Base-by-base conservation (phyloP, 2,888 invertebrate species). In the Thysanoteuthis rhombus region DNA sequence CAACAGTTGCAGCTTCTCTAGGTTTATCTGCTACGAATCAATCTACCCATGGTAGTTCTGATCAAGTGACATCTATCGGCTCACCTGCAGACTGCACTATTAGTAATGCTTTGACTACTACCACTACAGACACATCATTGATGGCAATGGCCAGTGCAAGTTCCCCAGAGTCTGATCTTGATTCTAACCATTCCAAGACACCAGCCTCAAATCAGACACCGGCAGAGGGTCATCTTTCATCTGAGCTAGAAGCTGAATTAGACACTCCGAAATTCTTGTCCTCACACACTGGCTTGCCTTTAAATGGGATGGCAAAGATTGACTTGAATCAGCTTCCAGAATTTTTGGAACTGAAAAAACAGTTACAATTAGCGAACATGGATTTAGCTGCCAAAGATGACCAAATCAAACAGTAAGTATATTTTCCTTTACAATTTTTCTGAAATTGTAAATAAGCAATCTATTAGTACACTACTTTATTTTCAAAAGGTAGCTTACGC, bases 171-270 rank as follows among this genome's bases (percentile, higher is more conserved):
- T 75, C 75, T 36, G 75, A 36, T 36, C n/a, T 75, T 75, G 75
- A 75, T n/a, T 75, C n/a, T 36, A 36, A 75, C 75, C 75, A 75
- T 75, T 75, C 75, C 75, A 75, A 75, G 19, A 75, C 92, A 92
- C 42, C 92, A 40, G 32, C 45, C 45, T n/a, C 92, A 25, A 45
- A 32, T 32, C 40, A 92, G 40, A 92, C 92, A n/a, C 40, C 42
- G 32, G 28, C 12, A 25, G 96, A 96, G 93, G 96, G 96, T 94
- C 96, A 96, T 45, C 94, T 96, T 8, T 93, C 96, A 92, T 95
- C 95, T 47, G 96, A 96, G 93, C 94, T 96, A 52, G 96, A 96
- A 94, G 95, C 95, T 92, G 95, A 95, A 90, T 92, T 95, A 39
- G 93, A 94, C 58, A 90, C 93, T 47, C n/a, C 91, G 91, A 47